phyloP scores from a whole-genome alignment of 2,113 vertebrate genomes.

The Acinonyx jubatus region DNA sequence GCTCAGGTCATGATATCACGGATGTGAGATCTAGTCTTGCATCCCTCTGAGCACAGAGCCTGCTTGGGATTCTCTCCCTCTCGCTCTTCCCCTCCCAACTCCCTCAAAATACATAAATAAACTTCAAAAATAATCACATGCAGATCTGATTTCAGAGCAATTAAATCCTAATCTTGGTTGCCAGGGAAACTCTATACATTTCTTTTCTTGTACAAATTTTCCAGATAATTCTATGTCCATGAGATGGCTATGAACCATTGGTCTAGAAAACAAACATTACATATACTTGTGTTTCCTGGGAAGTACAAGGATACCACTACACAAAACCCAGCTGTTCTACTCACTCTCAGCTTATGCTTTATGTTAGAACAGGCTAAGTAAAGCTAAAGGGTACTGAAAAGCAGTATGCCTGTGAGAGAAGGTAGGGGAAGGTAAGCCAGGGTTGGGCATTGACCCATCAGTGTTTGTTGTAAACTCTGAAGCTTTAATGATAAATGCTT shows the following conservation, averaged over 20 bases:
- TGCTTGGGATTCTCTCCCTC: no score
- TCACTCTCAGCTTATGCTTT: neutral
- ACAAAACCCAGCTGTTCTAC: accelerated
- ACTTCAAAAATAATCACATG: neutral
- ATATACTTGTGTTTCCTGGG: neutral
- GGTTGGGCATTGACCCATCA: accelerated
- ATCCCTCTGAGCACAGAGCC: no score
- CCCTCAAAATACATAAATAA: no score
- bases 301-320: neutral
- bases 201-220: neutral
- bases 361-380: neutral
- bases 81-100: no score
- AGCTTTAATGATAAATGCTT: neutral
- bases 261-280: neutral
- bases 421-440: accelerated
- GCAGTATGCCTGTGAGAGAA: accelerated
- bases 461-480: neutral
- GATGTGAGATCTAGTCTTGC: no score
- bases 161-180: neutral
- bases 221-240: neutral
- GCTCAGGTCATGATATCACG: no score
- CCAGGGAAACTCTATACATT: neutral
- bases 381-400: neutral
- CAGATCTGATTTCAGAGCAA: neutral
- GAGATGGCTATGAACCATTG: neutral